phyloP scores from a whole-genome alignment of 2,797 vertebrate species.

The Novumbra hubbsi region DNA sequence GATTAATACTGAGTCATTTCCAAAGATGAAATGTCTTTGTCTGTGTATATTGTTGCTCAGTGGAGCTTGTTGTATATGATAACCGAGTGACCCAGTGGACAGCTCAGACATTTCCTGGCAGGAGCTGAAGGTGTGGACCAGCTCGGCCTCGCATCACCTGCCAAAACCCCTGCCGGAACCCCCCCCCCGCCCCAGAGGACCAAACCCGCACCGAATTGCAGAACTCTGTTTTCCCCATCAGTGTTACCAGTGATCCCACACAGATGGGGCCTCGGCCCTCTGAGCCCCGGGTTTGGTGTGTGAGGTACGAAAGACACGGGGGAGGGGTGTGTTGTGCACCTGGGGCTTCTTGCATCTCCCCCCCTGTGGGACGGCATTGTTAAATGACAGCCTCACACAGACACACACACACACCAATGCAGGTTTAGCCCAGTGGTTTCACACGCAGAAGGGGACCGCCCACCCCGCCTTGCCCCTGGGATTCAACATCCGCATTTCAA shows the following conservation, averaged over 20 bases:
- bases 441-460: too few species aligned
- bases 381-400: slow-evolving; percentile 29
- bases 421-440: slow-evolving; percentile 18
- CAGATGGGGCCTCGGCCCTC: slow-evolving; percentile 9
- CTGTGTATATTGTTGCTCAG: background rate
- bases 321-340: slow-evolving; percentile 19
- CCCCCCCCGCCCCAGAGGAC: background rate
- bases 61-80: slow-evolving; percentile 13
- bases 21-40: slow-evolving; percentile 8
- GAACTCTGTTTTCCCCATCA: background rate
- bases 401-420: slow-evolving; percentile 14
- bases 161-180: slow-evolving; percentile 1
- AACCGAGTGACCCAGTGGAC: background rate
- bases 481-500: too few species aligned
- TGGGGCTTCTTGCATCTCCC: slow-evolving; percentile 31
- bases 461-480: too few species aligned
- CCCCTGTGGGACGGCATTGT: slow-evolving; percentile 30
- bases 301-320: background rate
- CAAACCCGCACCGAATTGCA: background rate
- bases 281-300: slow-evolving; percentile 11
- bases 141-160: slow-evolving; percentile 13
- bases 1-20: slow-evolving; percentile 1
- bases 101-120: slow-evolving; percentile 23
- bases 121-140: slow-evolving; percentile 21
- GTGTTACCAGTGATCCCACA: slow-evolving; percentile 8